These are phyloP conservation scores for Anastrepha ludens DNA, from an alignment of 1,140 invertebrate species.

Conservation along the genomic window DNA sequence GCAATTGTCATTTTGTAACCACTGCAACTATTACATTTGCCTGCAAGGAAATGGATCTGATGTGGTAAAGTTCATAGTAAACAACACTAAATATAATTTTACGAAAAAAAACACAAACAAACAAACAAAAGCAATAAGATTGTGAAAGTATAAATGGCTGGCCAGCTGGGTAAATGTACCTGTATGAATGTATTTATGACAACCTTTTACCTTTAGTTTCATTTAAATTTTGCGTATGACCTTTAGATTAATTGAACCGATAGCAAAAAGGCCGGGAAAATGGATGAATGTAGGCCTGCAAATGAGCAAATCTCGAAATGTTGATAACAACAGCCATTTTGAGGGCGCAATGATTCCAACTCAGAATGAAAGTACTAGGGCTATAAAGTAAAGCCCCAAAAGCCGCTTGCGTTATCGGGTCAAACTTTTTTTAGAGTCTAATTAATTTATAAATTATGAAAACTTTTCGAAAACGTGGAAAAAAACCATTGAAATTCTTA, in stretches of 20 bases:
- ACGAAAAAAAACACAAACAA: background rate
- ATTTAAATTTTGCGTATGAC: slow-evolving; percentile 5
- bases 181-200: background rate
- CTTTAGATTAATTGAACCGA: slow-evolving; percentile 46
- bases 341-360: no score
- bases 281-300: slow-evolving; percentile 25
- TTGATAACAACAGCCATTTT: no score
- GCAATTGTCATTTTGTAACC: background rate
- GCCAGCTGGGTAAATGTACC: background rate
- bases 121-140: background rate
- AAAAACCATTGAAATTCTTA: no score
- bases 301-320: background rate
- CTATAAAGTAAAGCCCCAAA: no score
- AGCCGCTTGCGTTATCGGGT: no score
- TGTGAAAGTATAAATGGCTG: background rate
- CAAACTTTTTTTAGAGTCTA: no score
- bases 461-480: no score
- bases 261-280: background rate
- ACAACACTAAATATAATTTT: background rate
- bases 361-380: no score
- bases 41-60: slow-evolving; percentile 21
- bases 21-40: slow-evolving; percentile 27
- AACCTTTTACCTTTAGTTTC: slow-evolving; percentile 7
- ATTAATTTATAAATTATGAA: no score
- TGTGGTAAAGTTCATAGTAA: background rate